Percentiles rank a stretch among this genome's conserved stretches.
Evolutionary conservation across 2,113 vertebrate genomes (phyloP).

Genomic region (Redunca redunca): DNA sequence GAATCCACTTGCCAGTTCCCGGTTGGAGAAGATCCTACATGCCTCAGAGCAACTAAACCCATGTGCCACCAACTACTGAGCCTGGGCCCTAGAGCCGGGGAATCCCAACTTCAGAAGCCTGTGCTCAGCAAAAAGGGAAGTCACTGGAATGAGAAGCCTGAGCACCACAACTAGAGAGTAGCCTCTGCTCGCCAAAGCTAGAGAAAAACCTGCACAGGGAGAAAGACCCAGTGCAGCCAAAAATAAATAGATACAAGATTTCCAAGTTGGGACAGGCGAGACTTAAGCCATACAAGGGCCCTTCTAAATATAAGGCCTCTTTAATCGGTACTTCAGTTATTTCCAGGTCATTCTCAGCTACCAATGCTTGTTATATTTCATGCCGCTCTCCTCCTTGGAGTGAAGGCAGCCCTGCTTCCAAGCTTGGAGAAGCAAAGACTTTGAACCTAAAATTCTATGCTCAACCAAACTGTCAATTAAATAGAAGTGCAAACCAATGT

Average conservation of each 20-base stretch:
- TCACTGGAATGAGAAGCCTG: not conserved
- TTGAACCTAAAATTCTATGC: not conserved
- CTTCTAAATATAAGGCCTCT: not conserved
- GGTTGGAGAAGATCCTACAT: not conserved
- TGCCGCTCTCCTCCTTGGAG: not conserved
- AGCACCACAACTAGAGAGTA: not conserved
- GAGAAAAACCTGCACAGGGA: not conserved
- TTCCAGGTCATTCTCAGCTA: not conserved
- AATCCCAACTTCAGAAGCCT: not conserved
- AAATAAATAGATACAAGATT: not conserved
- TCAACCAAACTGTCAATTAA: not conserved
- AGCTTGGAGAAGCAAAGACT: not conserved
- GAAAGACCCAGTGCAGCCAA: not conserved
- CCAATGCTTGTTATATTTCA: not conserved
- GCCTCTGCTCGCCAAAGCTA: not conserved
- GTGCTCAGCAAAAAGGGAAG: not conserved
- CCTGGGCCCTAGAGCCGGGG: not conserved
- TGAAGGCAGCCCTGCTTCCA: not conserved
- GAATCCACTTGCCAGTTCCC: not conserved
- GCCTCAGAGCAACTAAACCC: not conserved
- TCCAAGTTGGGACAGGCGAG: not conserved
- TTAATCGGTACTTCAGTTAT: not conserved
- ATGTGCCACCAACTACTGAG: not conserved
- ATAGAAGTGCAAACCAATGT: not conserved
- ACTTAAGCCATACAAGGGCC: not conserved